phyloP scores from a whole-genome alignment of 2,113 vertebrate genomes.

The human region DNA sequence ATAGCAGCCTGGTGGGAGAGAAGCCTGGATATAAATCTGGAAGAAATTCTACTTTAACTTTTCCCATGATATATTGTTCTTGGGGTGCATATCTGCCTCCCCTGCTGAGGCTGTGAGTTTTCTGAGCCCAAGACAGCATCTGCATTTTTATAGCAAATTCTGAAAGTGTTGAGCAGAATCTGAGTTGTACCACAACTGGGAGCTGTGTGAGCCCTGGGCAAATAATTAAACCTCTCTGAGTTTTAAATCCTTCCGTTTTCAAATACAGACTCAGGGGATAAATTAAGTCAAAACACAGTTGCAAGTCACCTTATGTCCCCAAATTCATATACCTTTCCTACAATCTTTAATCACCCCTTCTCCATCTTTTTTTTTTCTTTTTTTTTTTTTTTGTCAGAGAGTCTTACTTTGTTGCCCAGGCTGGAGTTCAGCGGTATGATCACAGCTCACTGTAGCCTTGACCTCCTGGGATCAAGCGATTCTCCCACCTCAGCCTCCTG shows the following conservation, averaged over 20 bases:
- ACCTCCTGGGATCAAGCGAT: too few species aligned
- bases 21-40: not conserved
- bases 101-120: not conserved
- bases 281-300: not conserved
- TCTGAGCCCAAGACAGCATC: not conserved
- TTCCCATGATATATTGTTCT: fast-evolving
- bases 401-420: too few species aligned
- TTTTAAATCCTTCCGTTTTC: not conserved
- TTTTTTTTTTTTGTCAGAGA: too few species aligned
- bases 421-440: too few species aligned
- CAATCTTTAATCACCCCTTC: too few species aligned
- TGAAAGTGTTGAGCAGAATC: not conserved
- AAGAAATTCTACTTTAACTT: too few species aligned
- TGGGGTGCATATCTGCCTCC: not conserved
- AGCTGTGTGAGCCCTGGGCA: not conserved
- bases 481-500: too few species aligned
- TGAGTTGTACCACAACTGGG: not conserved
- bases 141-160: not conserved
- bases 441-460: too few species aligned
- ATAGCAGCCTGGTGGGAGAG: fast-evolving
- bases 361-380: too few species aligned
- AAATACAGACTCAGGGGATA: not conserved
- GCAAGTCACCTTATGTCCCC: not conserved
- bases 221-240: not conserved
- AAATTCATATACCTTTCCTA: not conserved